phyloP scores from a whole-genome alignment of 2,797 vertebrate species.

The Botia almorhae region DNA sequence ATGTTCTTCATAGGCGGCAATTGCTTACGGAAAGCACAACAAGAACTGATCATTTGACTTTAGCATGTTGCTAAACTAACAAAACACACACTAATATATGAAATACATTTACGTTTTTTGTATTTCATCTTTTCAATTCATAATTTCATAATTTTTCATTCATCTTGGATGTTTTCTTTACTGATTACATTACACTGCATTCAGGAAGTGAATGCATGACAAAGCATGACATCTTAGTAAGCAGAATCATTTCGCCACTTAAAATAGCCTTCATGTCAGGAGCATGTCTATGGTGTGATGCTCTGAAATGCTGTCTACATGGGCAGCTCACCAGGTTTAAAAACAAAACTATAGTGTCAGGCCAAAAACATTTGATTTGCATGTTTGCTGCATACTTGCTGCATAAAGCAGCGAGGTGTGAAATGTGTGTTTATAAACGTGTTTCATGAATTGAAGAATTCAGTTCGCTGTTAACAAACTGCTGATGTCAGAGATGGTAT shows the following conservation, averaged over 20 bases:
- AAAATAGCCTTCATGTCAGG: too few species aligned
- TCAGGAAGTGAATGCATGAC: too few species aligned
- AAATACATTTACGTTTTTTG: too few species aligned
- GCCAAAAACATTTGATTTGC: not conserved
- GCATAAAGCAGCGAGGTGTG: not conserved
- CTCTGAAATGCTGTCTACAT: not conserved
- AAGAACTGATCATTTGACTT: not conserved
- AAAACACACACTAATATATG: too few species aligned
- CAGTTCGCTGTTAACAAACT: not conserved
- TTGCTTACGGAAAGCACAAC: too few species aligned
- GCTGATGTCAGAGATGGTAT: constrained; percentile 1
- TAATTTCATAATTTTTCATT: too few species aligned
- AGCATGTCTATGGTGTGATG: not conserved
- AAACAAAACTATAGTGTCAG: not conserved
- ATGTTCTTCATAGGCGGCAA: too few species aligned
- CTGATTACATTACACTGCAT: too few species aligned
- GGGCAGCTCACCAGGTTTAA: not conserved
- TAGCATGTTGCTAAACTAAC: not conserved
- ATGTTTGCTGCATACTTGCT: not conserved
- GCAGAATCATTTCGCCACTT: too few species aligned
- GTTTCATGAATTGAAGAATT: constrained; percentile 17
- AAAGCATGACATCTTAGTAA: too few species aligned
- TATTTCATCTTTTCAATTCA: too few species aligned
- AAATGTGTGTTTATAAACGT: constrained; percentile 11
- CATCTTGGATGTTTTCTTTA: too few species aligned